Percentiles rank a stretch among this genome's conserved stretches.
Conservation (phyloP, 2,797 vertebrate genomes). For the Brachyrhaphis roseni region DNA sequence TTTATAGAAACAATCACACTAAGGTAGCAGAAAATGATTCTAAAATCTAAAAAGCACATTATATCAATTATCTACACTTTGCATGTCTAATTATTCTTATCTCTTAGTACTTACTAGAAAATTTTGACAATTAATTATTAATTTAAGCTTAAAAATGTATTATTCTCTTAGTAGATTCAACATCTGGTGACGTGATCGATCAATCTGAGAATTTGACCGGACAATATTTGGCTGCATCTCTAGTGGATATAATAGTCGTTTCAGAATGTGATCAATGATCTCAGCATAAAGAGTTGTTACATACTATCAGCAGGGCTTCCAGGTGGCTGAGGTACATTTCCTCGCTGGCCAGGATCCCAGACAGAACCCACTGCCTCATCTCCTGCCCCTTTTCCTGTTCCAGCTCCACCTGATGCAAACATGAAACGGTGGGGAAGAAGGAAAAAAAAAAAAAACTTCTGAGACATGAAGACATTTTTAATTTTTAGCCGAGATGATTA, state of each 20-base stretch:
- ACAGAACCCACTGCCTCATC: conserved; percentile 98
- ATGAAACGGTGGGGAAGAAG: neutral
- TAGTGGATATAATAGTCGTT: no score
- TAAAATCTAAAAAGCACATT: neutral
- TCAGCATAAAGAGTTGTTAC: conserved; percentile 33
- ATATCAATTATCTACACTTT: neutral
- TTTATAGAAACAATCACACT: neutral
- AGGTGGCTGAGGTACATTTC: conserved; percentile 92
- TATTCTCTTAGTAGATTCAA: neutral
- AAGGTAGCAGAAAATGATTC: neutral
- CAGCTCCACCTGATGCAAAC: conserved; percentile 83
- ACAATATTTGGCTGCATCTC: neutral
- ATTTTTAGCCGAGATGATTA: conserved; percentile 9
- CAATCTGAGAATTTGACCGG: neutral
- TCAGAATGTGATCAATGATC: neutral
- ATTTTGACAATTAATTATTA: neutral
- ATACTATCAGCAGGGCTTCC: conserved; percentile 91
- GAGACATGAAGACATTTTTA: conserved; percentile 11
- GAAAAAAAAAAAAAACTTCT: neutral
- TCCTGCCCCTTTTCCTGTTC: conserved; percentile 93
- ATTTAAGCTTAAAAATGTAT: neutral
- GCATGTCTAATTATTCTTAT: neutral
- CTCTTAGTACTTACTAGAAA: neutral
- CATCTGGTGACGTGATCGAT: neutral
- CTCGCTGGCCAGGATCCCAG: conserved; percentile 93